A percentile compares a stretch with the other conserved stretches of the same genome.
These are phyloP conservation scores for Alces alces DNA, from an alignment of 2,113 vertebrate species.

Conservation along the genomic window DNA sequence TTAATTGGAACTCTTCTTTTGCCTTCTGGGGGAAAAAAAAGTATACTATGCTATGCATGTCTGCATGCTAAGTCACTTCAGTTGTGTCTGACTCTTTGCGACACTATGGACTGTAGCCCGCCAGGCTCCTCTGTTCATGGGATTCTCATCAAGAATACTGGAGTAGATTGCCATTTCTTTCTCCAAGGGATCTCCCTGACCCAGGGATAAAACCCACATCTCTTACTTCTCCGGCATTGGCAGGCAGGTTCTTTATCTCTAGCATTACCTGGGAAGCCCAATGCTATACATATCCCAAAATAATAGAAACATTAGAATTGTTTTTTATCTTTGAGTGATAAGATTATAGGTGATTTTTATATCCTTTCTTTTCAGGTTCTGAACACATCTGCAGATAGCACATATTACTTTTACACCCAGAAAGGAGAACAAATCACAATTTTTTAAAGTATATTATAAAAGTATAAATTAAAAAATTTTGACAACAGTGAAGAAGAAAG, in stretches of 20 bases:
- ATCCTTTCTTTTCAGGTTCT: not conserved
- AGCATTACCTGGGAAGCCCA: not conserved
- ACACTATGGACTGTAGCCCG: not conserved
- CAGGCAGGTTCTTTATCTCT: not conserved
- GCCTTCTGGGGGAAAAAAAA: not conserved
- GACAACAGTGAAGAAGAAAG: not conserved
- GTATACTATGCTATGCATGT: not conserved
- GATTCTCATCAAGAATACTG: not conserved
- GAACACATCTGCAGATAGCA: not conserved
- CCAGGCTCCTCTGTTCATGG: not conserved
- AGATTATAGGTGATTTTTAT: not conserved
- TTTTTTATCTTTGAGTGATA: not conserved
- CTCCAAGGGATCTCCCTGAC: not conserved
- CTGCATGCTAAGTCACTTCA: not conserved
- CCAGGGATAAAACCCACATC: not conserved
- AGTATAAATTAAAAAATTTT: not conserved
- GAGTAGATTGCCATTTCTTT: not conserved
- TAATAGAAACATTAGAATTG: not conserved
- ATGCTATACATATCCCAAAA: not conserved
- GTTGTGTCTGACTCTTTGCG: not conserved
- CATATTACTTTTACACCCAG: not conserved
- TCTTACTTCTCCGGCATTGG: not conserved
- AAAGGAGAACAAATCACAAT: not conserved
- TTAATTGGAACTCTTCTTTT: not conserved
- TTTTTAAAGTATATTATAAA: not conserved